phyloP scores from a whole-genome alignment of 35 echinoderm and acorn worm genomes.

The Ophiothrix spiculata region DNA sequence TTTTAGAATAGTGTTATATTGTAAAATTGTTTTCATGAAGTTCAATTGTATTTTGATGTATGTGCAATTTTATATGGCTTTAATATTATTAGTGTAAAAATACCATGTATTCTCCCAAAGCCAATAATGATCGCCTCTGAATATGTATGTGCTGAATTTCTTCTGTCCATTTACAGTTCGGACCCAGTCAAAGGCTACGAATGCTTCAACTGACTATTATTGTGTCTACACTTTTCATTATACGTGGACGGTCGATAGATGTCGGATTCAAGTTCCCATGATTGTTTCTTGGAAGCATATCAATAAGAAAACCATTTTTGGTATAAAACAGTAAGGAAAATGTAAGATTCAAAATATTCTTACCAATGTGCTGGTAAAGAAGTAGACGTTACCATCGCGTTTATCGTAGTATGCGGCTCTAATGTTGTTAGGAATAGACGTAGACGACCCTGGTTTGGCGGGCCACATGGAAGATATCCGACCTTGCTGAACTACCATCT shows the following conservation, averaged over 20 bases:
- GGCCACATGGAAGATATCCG: conserved; percentile 79
- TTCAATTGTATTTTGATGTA: too few relatives aligned
- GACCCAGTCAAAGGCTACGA: conserved; percentile 87
- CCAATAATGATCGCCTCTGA: conserved; percentile 56
- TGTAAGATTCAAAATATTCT: too few relatives aligned
- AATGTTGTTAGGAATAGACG: conserved; percentile 78
- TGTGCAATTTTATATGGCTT: too few relatives aligned
- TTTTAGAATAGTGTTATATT: too few relatives aligned
- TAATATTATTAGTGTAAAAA: too few relatives aligned
- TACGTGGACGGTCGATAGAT: too few relatives aligned
- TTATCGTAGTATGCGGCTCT: conserved; percentile 84
- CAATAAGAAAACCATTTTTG: too few relatives aligned
- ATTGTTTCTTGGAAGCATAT: neutral
- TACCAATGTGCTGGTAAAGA: conserved; percentile 84
- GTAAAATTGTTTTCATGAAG: too few relatives aligned
- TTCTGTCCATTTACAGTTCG: neutral
- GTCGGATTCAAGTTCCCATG: neutral
- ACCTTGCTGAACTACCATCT: neutral
- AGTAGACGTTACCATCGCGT: conserved; percentile 85
- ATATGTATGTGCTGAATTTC: conserved; percentile 70
- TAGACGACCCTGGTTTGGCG: conserved; percentile 39
- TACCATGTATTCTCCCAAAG: conserved; percentile 84
- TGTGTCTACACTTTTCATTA: too few relatives aligned
- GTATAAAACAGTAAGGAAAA: neutral
- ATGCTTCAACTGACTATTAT: too few relatives aligned